A percentile compares a stretch with the other conserved stretches of the same genome.
These are phyloP conservation scores for Ecdyonurus torrentis DNA, from an alignment of 2,888 invertebrate species.

Conservation along the genomic window DNA sequence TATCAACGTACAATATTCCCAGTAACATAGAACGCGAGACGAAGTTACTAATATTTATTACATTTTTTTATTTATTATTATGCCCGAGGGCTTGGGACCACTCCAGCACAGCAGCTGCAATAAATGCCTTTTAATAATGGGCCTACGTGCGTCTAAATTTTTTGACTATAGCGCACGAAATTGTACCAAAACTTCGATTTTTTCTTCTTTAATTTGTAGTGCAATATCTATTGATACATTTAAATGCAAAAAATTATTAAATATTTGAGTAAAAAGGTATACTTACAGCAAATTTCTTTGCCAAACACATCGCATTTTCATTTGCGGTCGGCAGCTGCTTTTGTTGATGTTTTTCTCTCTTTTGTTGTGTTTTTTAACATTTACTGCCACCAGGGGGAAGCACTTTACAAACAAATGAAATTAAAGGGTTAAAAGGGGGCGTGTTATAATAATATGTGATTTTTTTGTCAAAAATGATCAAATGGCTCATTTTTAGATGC, in stretches of 20 bases:
- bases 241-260: background rate
- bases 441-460: too few relatives aligned
- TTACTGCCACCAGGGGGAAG: background rate
- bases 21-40: too few relatives aligned
- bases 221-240: too few relatives aligned
- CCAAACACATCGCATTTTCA: background rate
- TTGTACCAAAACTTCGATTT: too few relatives aligned
- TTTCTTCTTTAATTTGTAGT: too few relatives aligned
- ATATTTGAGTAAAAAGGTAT: background rate
- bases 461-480: background rate
- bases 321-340: background rate
- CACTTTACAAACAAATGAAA: background rate
- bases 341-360: background rate
- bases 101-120: background rate
- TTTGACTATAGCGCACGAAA: too few relatives aligned
- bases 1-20: too few relatives aligned
- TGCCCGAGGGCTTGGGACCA: background rate
- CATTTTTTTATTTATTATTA: too few relatives aligned
- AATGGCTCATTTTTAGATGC: background rate
- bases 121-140: background rate
- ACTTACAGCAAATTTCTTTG: background rate
- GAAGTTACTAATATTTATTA: too few relatives aligned
- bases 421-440: background rate
- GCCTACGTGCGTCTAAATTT: background rate
- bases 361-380: background rate